Conservation (phyloP, 2,797 vertebrate genomes). For the Malacoraja senta region DNA sequence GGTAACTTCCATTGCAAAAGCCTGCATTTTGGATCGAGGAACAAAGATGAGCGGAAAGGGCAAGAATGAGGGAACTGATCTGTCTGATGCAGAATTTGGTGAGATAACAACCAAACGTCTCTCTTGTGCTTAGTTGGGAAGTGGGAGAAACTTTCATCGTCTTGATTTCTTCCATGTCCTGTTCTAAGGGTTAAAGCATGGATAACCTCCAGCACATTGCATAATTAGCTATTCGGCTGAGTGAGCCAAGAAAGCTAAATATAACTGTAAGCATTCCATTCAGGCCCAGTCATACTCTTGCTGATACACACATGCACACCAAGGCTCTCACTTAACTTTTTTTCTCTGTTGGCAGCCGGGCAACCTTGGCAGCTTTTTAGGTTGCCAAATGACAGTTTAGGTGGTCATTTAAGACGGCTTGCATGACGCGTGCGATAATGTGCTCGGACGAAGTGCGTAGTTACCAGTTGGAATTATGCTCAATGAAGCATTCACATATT, state of each 20-base stretch:
- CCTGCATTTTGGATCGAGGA: constrained; percentile 81
- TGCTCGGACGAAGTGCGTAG: no score
- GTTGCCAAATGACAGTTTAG: no score
- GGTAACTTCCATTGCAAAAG: constrained; percentile 94
- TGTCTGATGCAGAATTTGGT: constrained; percentile 85
- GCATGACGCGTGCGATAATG: no score
- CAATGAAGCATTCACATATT: no score
- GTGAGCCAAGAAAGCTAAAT: background rate
- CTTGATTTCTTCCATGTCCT: background rate
- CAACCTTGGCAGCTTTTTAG: no score
- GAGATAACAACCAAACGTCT: constrained; percentile 46
- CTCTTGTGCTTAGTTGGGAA: background rate
- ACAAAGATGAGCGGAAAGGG: constrained; percentile 46
- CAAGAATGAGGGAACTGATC: constrained; percentile 67
- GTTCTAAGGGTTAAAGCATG: background rate
- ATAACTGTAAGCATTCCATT: no score
- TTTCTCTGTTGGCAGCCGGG: no score
- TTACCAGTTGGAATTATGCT: no score
- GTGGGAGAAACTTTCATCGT: background rate
- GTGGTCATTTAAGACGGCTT: no score
- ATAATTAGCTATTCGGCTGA: background rate
- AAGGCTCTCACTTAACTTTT: no score
- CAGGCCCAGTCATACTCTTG: background rate
- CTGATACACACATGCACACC: background rate
- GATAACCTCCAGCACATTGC: background rate